These are phyloP conservation scores for Mythimna ferrago DNA, from an alignment of 2,888 invertebrate species.

Conservation along the genomic window DNA sequence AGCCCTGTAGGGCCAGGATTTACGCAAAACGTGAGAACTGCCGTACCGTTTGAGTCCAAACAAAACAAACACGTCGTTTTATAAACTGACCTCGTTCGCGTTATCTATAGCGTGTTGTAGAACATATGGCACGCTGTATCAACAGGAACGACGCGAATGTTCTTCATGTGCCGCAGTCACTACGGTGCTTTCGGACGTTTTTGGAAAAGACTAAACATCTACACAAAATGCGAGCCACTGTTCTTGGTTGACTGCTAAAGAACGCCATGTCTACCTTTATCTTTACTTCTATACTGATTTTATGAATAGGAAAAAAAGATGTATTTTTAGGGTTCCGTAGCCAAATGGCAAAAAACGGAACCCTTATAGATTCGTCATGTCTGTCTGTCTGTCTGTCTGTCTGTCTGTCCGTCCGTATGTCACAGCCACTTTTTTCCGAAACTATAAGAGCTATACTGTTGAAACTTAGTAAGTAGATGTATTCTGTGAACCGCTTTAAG, in stretches of 20 bases:
- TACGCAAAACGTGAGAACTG: conserved; percentile 73
- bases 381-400: no score
- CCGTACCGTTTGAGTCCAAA: conserved; percentile 61
- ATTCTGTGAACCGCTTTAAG: no score
- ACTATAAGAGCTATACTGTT: no score
- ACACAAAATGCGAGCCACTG: not conserved
- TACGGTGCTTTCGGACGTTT: not conserved
- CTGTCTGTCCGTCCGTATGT: no score
- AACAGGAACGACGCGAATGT: conserved; percentile 32
- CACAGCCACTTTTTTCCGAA: no score
- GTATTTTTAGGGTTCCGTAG: no score
- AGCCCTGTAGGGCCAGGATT: conserved; percentile 17
- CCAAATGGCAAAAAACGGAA: no score
- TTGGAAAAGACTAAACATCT: not conserved
- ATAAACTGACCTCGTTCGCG: conserved; percentile 74
- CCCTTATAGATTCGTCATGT: no score
- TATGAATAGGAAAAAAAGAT: no score
- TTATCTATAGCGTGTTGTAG: conserved; percentile 62
- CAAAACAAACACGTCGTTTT: conserved; percentile 72
- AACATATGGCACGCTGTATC: conserved; percentile 64
- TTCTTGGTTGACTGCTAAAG: not conserved
- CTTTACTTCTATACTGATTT: no score
- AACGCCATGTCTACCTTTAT: not conserved
- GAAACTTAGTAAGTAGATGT: no score
- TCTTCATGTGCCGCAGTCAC: conserved; percentile 31